Base-by-base conservation (phyloP, 1,140 invertebrate species). In the Drosophila chauvacae region DNA sequence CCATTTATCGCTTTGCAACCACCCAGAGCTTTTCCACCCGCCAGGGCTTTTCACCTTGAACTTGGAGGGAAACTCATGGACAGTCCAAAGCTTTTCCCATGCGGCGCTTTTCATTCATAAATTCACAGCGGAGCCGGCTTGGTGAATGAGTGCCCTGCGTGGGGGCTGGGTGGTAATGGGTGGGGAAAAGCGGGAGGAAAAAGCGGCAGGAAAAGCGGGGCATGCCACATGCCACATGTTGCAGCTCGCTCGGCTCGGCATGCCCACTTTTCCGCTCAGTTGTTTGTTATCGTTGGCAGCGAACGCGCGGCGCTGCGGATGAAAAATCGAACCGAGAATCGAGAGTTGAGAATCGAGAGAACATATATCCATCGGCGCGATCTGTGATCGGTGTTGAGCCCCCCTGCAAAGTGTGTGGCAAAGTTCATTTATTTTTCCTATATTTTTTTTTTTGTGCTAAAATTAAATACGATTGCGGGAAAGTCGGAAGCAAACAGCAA, bases 211-310 rank as follows among this genome's bases (percentile, higher is more conserved):
- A 37, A 55, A 16, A 28, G 42, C 42, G 53, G 59, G 45, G 13
- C 47, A 41, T 48, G 65, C 58, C 53, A 41, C 66, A 78, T 85
- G 83, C 83, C 83, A 86, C 83, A 87, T 87, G 83, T 87, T 87
- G 53, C 53, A 56, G 53, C 35, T 39, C 9, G 53, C 53, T 56
- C 35, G 53, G 4, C 53, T 56, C 53, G 35, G 44, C 33, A 71
- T 45, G 76, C 47, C 47, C 64, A 39, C 14, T 64, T 47, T 64
- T 64, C 64, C 37, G 60, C 44, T 87, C 72, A 87, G 84, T 87
- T 87, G 57, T 77, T 88, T 88, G 57, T 77, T 88, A 80, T 82
- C 83, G 80, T 88, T 88, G 82, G 84, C 80, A 48, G 80, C 66
- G 72, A 84, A 75, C 84, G 84, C 80, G 83, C 76, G 78, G 47